Evolutionary conservation across 2,113 vertebrate genomes (phyloP), one percentile per base, ranked within the genome.

Genomic region (Trematomus loennbergii): DNA sequence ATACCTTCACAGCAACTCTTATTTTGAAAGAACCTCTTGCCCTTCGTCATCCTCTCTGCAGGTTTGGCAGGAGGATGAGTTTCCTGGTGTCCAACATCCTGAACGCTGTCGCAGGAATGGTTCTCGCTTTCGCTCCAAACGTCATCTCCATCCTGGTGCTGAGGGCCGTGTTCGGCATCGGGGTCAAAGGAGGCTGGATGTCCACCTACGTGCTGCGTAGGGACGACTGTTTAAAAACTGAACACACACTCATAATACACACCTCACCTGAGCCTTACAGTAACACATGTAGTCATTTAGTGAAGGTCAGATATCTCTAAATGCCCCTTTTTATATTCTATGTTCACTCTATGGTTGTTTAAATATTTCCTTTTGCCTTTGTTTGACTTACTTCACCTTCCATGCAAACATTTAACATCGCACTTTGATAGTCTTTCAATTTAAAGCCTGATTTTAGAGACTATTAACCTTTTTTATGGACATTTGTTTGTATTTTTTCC

Each of bases 151-250:
- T 99, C 89, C 92, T 97, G 84, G 90, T 97, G 80, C 95, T 97
- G 90, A 96, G 98, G 78, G 92, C 94, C 81, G 84, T 99, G 4
- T 95, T 96, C 83, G 98, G 97, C 13, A 87, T 98, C 13, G 97
- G 96, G 58, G 88, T 94, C 77, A 98, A 98, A 82, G 98, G 96
- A 77, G 97, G 96, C 0, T 99, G 97, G 97, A 96, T 98, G 93
- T 94, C 95, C 1, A 88, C 93, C 83, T 98, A 97, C 0, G 97
- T 99, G 67, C 95, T 98, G 2, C 94, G 98, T 98, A 94, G 97
- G 33, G 36, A 83, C 36, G 36, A 36, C 36, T 36, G 36, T 36
- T 6, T 7, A 5, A 7, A 36, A 54, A n/a, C 18, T 20, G 10
- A 16, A 54, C 11, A 50, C 48, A 25, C 12, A 25, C 1, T 25